Evolutionary conservation across 2,113 vertebrate species (phyloP).

Genomic region (Platichthys stellatus): DNA sequence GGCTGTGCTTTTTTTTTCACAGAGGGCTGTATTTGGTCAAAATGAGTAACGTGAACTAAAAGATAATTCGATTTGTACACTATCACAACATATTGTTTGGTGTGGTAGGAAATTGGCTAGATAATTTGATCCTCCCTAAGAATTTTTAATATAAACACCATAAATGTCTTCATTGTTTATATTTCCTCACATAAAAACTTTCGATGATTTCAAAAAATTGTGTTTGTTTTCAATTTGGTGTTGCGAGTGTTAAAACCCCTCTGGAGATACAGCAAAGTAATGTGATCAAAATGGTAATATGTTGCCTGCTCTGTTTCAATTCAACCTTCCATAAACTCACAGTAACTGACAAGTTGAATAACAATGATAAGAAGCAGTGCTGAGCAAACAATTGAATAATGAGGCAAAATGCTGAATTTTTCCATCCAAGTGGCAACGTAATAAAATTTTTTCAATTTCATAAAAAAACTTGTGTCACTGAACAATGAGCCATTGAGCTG

Average conservation of each 20-base stretch:
- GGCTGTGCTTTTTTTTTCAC: no score
- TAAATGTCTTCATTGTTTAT: background rate
- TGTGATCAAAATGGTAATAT: background rate
- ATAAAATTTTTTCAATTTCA: background rate
- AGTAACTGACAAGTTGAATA: background rate
- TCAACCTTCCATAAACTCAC: background rate
- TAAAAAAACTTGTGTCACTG: conserved; percentile 13
- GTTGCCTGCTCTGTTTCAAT: background rate
- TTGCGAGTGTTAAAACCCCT: no score
- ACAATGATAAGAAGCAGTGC: conserved; percentile 16
- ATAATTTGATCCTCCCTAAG: background rate
- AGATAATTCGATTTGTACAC: no score
- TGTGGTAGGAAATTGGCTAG: background rate
- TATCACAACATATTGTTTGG: background rate
- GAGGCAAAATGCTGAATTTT: conserved; percentile 10
- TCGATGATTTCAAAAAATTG: no score
- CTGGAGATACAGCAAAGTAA: no score
- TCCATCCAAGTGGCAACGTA: background rate
- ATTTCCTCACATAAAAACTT: no score
- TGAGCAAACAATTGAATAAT: conserved; percentile 40
- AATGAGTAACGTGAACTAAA: no score
- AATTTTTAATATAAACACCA: no score
- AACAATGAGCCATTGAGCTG: conserved; percentile 15
- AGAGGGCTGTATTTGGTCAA: no score
- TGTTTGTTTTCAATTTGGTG: no score